Percentiles rank a stretch among this genome's conserved stretches.
Evolutionary conservation across 2,113 vertebrate species (phyloP).

Genomic region (Grallaria varia): DNA sequence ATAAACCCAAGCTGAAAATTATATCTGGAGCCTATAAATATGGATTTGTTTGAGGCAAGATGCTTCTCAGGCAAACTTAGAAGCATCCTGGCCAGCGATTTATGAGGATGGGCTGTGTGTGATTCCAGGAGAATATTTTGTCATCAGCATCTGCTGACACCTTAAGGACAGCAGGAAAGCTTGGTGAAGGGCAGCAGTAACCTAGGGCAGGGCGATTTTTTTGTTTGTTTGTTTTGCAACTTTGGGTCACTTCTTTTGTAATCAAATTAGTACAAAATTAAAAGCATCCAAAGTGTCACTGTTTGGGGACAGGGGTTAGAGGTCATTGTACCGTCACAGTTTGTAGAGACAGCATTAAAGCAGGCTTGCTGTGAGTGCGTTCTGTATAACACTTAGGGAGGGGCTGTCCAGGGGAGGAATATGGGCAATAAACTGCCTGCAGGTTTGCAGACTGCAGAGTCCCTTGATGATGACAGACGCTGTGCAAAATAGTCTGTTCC

Average conservation of each 20-base stretch:
- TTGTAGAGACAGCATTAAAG: not conserved
- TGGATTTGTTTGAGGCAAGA: conserved; percentile 55
- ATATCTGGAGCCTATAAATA: conserved; percentile 56
- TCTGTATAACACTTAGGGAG: not conserved
- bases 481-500: not conserved
- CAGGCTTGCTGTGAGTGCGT: not conserved
- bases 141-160: not conserved
- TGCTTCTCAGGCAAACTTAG: conserved; percentile 25
- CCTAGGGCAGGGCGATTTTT: not conserved
- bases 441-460: not conserved
- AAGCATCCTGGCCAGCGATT: conserved; percentile 37
- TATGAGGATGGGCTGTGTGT: conserved; percentile 23
- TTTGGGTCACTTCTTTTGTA: not conserved
- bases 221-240: not conserved
- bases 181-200: not conserved
- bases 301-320: not conserved
- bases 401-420: not conserved
- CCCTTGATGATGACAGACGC: not conserved
- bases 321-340: not conserved
- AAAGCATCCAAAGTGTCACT: not conserved
- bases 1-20: conserved; percentile 49
- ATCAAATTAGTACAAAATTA: not conserved
- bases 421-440: not conserved
- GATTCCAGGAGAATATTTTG: conserved; percentile 22
- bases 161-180: not conserved